A percentile compares a stretch with the other conserved stretches of the same genome.
Conservation (phyloP, 2,888 invertebrate genomes). For the Ypsolopha scabrella region DNA sequence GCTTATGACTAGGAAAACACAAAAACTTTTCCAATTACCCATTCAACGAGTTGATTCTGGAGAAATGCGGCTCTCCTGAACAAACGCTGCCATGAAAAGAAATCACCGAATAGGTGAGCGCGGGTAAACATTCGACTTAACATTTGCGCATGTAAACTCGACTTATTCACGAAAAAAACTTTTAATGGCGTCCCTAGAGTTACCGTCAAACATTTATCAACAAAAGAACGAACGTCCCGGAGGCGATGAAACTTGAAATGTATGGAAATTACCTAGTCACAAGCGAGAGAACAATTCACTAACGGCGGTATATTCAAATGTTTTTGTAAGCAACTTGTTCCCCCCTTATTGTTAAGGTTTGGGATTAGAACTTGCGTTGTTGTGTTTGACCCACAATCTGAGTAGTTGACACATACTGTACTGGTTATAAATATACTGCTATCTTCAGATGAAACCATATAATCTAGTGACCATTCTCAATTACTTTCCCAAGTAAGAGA, state of each 20-base stretch:
- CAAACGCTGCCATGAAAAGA: conserved; percentile 62
- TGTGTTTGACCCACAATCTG: conserved; percentile 4
- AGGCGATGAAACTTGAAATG: conserved; percentile 71
- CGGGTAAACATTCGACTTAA: conserved; percentile 65
- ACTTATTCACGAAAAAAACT: conserved; percentile 70
- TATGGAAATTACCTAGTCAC: conserved; percentile 71
- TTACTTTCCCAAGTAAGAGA: no score
- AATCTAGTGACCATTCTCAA: no score
- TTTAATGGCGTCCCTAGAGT: conserved; percentile 71
- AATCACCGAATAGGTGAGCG: conserved; percentile 67
- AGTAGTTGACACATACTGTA: no score
- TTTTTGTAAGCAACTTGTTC: conserved; percentile 67
- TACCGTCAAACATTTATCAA: conserved; percentile 71
- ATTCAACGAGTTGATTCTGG: conserved; percentile 49
- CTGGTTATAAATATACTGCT: no score
- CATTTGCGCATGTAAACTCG: conserved; percentile 70
- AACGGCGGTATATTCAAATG: conserved; percentile 63
- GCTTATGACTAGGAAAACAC: conserved; percentile 34
- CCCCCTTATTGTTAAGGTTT: conserved; percentile 46
- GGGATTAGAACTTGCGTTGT: conserved; percentile 31
- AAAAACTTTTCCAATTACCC: conserved; percentile 61
- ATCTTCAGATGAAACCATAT: no score
- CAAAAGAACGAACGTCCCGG: conserved; percentile 71
- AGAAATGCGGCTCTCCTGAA: conserved; percentile 50
- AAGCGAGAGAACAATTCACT: conserved; percentile 69